phyloP scores from a whole-genome alignment of 2,113 vertebrate species.

The Otus sunia region DNA sequence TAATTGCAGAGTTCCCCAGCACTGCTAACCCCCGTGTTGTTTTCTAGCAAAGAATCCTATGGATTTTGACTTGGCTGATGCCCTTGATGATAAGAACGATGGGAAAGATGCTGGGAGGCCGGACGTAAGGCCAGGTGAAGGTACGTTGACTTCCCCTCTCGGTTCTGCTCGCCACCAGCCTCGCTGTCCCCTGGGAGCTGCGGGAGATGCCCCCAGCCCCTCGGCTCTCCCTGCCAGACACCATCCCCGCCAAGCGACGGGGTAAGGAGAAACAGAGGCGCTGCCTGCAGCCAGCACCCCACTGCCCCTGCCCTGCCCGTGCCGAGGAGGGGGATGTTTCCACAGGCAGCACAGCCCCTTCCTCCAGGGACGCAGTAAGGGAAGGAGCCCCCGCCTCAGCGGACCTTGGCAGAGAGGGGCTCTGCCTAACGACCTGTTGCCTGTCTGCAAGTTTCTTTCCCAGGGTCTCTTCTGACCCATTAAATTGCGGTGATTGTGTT shows the following conservation, averaged over 20 bases:
- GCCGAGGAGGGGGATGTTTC: neutral
- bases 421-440: neutral
- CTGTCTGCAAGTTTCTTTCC: neutral
- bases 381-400: neutral
- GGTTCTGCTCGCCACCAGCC: neutral
- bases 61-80: slow-evolving; percentile 83
- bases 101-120: slow-evolving; percentile 26
- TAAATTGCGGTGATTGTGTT: neutral
- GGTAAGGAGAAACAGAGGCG: too few relatives aligned
- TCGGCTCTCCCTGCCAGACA: neutral
- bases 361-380: neutral
- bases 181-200: neutral
- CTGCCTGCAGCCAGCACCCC: neutral
- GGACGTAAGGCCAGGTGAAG: slow-evolving; percentile 41
- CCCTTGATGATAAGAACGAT: slow-evolving; percentile 81
- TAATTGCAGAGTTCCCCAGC: neutral
- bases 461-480: neutral
- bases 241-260: fast-evolving
- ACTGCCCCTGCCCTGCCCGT: neutral
- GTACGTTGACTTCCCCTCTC: neutral
- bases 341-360: neutral
- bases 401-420: neutral
- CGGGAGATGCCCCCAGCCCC: neutral
- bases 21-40: neutral
- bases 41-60: slow-evolving; percentile 19